phyloP scores from a whole-genome alignment of 2,888 invertebrate species.

The Drosophila mimetica region DNA sequence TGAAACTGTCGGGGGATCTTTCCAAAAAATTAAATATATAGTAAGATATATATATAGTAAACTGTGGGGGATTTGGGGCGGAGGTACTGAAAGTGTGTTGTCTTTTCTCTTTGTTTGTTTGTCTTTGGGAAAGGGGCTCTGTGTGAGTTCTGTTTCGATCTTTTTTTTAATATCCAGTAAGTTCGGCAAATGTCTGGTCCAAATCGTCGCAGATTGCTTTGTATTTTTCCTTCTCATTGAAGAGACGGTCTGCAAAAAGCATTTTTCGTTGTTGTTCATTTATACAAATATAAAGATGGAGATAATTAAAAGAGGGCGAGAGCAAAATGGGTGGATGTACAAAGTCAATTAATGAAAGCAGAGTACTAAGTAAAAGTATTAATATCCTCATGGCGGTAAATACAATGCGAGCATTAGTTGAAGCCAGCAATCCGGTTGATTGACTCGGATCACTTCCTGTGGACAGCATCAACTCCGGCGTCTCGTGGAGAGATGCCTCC shows the following conservation, averaged over 20 bases:
- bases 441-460: conserved; percentile 10
- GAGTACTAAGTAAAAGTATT: conserved; percentile 30
- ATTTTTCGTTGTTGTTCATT: conserved; percentile 70
- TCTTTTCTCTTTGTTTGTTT: conserved; percentile 24
- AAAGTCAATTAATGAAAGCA: conserved; percentile 69
- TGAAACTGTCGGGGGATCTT: conserved; percentile 26
- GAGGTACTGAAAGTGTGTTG: conserved; percentile 18
- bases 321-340: conserved; percentile 48
- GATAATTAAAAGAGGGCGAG: conserved; percentile 60
- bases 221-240: conserved; percentile 93
- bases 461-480: conserved; percentile 35
- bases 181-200: conserved; percentile 98
- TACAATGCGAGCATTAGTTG: conserved; percentile 71
- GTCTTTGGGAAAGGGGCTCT: conserved; percentile 9
- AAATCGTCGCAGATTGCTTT: conserved; percentile 98
- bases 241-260: conserved; percentile 91
- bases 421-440: conserved; percentile 47
- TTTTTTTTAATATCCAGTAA: conserved; percentile 95
- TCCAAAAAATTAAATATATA: conserved; percentile 15
- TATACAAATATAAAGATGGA: conserved; percentile 70
- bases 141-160: conserved; percentile 32
- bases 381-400: conserved; percentile 39
- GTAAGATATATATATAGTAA: conserved; percentile 15
- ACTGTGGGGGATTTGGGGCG: conserved; percentile 22
- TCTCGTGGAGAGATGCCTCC: conserved; percentile 30